Evolutionary conservation across 2,113 vertebrate genomes (phyloP).

Genomic region (Melospiza melodia): DNA sequence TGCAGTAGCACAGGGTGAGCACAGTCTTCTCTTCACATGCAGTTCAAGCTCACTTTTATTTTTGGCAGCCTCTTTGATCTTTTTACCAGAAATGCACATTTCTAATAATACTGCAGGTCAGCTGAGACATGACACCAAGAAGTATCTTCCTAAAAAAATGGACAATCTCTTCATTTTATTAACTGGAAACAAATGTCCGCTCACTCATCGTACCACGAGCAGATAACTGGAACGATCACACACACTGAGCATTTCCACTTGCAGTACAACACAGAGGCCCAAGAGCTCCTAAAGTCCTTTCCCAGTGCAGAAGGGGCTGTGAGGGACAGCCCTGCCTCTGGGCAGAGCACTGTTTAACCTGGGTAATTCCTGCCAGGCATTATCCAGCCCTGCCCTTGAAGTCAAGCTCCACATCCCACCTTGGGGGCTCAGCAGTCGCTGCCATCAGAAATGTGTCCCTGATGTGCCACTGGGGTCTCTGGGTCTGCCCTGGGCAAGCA

Average conservation of each 20-base stretch:
- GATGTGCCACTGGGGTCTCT: accelerated
- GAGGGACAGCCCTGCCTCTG: not conserved
- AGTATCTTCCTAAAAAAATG: not conserved
- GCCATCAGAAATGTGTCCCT: not conserved
- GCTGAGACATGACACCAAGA: not conserved
- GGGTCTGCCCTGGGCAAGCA: not conserved
- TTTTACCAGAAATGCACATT: not conserved
- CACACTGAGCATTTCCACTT: not conserved
- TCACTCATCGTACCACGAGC: accelerated
- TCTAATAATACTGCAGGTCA: not conserved
- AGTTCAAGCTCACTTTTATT: not conserved
- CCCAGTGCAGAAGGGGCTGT: not conserved
- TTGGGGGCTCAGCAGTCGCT: not conserved
- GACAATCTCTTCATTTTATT: not conserved
- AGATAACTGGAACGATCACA: not conserved
- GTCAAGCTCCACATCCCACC: accelerated
- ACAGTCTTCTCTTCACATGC: not conserved
- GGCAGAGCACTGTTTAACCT: not conserved
- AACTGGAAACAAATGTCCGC: not conserved
- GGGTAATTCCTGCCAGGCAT: not conserved
- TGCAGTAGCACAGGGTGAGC: not conserved
- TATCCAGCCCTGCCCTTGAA: not conserved
- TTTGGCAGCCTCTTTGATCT: not conserved
- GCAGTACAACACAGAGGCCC: not conserved
- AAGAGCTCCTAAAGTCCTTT: not conserved